phyloP scores from a whole-genome alignment of 2,797 vertebrate genomes.

The Melanotaenia parkinsoni region DNA sequence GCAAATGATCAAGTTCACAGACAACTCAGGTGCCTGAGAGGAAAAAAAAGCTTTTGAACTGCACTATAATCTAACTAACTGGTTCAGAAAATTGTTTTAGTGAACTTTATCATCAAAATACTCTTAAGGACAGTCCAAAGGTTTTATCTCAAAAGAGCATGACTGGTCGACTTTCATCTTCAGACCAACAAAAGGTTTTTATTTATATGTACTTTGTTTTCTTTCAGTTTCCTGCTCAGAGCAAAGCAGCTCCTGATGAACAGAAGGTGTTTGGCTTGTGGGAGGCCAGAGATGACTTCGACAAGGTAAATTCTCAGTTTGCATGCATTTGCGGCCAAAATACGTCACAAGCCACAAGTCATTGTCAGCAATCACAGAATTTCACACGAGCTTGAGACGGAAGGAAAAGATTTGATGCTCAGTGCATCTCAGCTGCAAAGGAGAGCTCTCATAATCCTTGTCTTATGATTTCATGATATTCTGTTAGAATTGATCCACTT shows the following conservation, averaged over 20 bases:
- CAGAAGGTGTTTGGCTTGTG: constrained; percentile 98
- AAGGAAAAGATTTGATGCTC: background rate
- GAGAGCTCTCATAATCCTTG: too few relatives aligned
- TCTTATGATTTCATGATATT: too few relatives aligned
- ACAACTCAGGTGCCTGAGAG: background rate
- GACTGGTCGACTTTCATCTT: background rate
- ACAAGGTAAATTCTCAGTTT: constrained; percentile 87
- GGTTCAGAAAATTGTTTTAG: background rate
- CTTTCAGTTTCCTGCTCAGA: constrained; percentile 94
- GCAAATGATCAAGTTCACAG: background rate
- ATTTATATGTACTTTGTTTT: constrained; percentile 8
- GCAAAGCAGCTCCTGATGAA: constrained; percentile 89
- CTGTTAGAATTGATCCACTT: too few relatives aligned
- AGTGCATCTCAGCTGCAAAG: too few relatives aligned
- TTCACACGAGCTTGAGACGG: background rate
- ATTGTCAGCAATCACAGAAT: background rate
- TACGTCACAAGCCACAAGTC: background rate
- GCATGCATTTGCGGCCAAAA: background rate
- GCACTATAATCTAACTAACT: background rate
- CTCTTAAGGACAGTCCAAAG: background rate
- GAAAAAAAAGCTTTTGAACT: background rate
- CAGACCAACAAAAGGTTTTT: background rate
- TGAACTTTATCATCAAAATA: background rate
- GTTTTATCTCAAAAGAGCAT: background rate
- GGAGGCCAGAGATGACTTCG: constrained; percentile 92